phyloP scores from a whole-genome alignment of 2,113 vertebrate genomes.

The Rutilus rutilus region DNA sequence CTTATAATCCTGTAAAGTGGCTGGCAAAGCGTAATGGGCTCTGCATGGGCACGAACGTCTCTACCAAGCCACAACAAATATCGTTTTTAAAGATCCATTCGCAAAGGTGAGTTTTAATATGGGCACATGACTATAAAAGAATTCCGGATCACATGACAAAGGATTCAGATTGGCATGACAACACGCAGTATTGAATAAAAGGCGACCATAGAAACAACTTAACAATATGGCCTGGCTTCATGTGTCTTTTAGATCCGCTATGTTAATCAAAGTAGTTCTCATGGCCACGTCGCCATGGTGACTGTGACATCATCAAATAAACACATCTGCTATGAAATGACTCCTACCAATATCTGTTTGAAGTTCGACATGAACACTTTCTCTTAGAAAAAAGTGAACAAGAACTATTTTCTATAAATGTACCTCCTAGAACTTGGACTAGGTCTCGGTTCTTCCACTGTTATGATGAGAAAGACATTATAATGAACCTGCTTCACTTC shows the following conservation, averaged over 20 bases:
- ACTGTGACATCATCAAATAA: constrained; percentile 66
- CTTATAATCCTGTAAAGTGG: constrained; percentile 29
- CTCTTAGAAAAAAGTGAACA: neutral
- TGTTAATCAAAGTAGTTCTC: constrained; percentile 33
- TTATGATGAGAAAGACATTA: neutral
- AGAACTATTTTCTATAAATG: neutral
- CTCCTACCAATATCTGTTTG: constrained; percentile 17
- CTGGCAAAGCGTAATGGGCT: constrained; percentile 19
- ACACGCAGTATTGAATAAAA: constrained; percentile 51
- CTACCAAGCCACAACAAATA: constrained; percentile 15
- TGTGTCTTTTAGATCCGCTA: constrained; percentile 24
- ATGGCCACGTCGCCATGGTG: constrained; percentile 65
- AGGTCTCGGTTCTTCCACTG: neutral
- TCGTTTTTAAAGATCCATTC: neutral
- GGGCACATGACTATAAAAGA: neutral
- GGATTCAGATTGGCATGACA: constrained; percentile 27
- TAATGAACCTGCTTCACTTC: neutral
- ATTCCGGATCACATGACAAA: neutral
- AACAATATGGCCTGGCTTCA: constrained; percentile 49
- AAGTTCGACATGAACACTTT: neutral
- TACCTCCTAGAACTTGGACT: neutral
- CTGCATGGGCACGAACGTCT: neutral
- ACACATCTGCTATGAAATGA: constrained; percentile 32
- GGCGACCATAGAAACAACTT: constrained; percentile 48
- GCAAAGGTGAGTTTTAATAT: neutral